Base-by-base conservation (phyloP, 1,140 invertebrate genomes). In the Hylaeus volcanicus region DNA sequence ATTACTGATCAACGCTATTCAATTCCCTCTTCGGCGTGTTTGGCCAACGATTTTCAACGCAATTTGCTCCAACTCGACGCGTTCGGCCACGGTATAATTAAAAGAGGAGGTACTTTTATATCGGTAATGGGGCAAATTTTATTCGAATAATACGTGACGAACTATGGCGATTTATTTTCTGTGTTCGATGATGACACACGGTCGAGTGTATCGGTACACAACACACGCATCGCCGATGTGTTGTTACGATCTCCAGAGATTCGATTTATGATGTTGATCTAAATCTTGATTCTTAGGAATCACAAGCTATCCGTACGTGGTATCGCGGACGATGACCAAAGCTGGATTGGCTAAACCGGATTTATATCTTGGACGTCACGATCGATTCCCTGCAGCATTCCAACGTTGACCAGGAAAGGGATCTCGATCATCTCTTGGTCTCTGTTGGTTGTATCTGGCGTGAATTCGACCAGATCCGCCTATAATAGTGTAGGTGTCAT, bases 281-380 rank as follows among this genome's bases (percentile, higher is more conserved):
- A 26, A 26, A 26, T 26, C 26, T 26, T 26, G 26, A 26, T 26
- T 26, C 26, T 26, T 26, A 26, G 26, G 26, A 26, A 26, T 26
- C 26, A 26, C 37, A 37, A 37, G 39, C 43, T 65, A 14, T 65
- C 63, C 9, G 43, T 45, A 45, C 26, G 26, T 26, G 26, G 43
- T 45, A 56, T 56, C 15, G 4, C n/a, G 15, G 58, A 8, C n/a
- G 58, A 5, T n/a, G 5, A 26, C 5, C 58, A n/a, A 26, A 37
- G 58, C n/a, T 60, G 12, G 63, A 78, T 39, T 48, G 26, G 74
- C 60, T 81, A 81, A 81, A 69, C 74, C 65, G 74, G 51, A 82
- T 82, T 82, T 82, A 61, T 82, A 74, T 66, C 65, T 65, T 78
- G 64, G 58, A 71, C 53, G 74, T 51, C 80, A 74, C 58, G 74